Evolutionary conservation across 2,113 vertebrate species (phyloP).

Genomic region (Ramphastos sulfuratus): DNA sequence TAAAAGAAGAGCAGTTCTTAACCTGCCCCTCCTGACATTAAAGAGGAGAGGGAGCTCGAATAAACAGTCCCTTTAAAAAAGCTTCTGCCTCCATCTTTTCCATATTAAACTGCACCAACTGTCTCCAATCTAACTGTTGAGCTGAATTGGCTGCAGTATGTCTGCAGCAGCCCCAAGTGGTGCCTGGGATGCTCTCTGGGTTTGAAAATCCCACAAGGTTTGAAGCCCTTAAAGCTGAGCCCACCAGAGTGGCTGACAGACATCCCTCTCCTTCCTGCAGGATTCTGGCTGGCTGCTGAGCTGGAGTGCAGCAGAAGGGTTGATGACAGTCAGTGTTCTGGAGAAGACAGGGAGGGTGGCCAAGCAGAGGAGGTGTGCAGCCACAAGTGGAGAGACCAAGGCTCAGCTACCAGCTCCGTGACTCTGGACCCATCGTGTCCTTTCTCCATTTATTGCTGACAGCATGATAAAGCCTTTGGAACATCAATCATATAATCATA

Average conservation of each 20-base stretch:
- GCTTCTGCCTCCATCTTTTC: constrained; percentile 9
- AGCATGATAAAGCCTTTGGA: constrained; percentile 44
- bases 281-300: not conserved
- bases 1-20: too few relatives aligned
- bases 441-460: constrained; percentile 20
- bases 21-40: not conserved
- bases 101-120: not conserved
- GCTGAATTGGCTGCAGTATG: accelerated
- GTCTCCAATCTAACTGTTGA: not conserved
- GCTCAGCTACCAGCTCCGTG: not conserved
- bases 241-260: constrained; percentile 4
- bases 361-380: not conserved
- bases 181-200: not conserved
- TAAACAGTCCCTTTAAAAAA: not conserved
- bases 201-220: constrained; percentile 5
- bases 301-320: accelerated
- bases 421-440: not conserved
- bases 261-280: not conserved
- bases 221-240: not conserved
- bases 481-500: too few relatives aligned
- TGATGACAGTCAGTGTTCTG: not conserved
- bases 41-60: not conserved
- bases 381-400: constrained; percentile 12
- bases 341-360: not conserved
- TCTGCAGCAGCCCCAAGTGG: not conserved